Conservation (phyloP, 2,888 invertebrate genomes). For the Blastobasis adustella region DNA sequence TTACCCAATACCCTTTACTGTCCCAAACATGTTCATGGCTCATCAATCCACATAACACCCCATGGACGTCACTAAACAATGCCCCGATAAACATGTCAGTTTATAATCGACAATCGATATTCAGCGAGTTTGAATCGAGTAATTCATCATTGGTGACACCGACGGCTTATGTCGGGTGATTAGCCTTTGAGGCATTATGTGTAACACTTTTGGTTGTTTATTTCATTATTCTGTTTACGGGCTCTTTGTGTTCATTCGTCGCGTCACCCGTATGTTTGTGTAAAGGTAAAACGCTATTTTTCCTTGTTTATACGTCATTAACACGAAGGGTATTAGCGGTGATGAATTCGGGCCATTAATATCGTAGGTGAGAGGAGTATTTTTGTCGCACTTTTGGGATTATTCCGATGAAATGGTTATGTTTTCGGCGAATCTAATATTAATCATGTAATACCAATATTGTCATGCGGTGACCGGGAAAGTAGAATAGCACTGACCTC, state of each 20-base stretch:
- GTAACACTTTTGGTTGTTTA: slow-evolving; percentile 18
- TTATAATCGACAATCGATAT: slow-evolving; percentile 43
- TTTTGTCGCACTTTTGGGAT: background rate
- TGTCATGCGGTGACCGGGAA: background rate
- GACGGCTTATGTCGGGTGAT: slow-evolving; percentile 25
- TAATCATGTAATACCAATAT: background rate
- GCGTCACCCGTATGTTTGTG: background rate
- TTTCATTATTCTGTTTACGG: slow-evolving; percentile 11
- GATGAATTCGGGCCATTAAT: background rate
- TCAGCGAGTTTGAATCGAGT: slow-evolving; percentile 22
- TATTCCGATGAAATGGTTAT: background rate
- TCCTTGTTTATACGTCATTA: background rate
- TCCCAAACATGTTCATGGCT: background rate
- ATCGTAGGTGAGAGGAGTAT: background rate
- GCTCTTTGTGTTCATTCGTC: slow-evolving; percentile 1
- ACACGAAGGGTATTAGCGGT: background rate
- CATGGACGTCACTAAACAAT: slow-evolving; percentile 5
- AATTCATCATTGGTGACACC: slow-evolving; percentile 35
- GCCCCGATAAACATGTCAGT: slow-evolving; percentile 24
- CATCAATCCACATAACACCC: too few relatives aligned
- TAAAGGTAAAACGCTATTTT: background rate
- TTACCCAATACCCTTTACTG: background rate
- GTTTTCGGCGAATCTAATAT: background rate
- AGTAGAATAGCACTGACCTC: background rate
- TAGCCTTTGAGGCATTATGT: slow-evolving; percentile 19